Conservation (phyloP, 2,888 invertebrate genomes). For the Phasia obesa region DNA sequence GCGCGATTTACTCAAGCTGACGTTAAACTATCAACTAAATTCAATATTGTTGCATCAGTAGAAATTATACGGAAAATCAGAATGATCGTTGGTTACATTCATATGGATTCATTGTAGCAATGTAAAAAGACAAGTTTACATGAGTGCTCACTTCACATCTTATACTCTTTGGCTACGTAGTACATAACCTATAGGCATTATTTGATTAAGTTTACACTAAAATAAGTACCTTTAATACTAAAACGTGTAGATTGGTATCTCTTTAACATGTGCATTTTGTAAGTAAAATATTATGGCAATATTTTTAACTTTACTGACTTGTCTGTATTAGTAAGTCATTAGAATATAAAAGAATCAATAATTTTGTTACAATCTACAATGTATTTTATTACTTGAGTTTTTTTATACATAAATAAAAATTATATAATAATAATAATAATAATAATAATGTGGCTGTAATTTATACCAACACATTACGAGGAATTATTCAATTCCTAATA, state of each 20-base stretch:
- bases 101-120: slow-evolving; percentile 29
- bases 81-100: slow-evolving; percentile 23
- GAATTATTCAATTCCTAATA: too few species aligned
- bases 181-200: slow-evolving; percentile 9
- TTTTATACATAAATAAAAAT: too few species aligned
- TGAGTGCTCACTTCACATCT: slow-evolving; percentile 11
- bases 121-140: slow-evolving; percentile 9
- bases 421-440: too few species aligned
- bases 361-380: not conserved
- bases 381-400: too few species aligned
- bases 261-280: slow-evolving; percentile 30
- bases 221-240: slow-evolving; percentile 5
- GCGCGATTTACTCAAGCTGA: slow-evolving; percentile 74
- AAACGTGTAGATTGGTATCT: not conserved
- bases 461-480: too few species aligned
- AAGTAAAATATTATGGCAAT: not conserved
- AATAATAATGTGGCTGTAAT: too few species aligned
- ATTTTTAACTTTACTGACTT: not conserved
- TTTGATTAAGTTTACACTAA: not conserved
- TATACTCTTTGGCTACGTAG: not conserved
- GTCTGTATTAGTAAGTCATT: not conserved
- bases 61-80: slow-evolving; percentile 76
- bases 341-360: not conserved
- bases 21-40: slow-evolving; percentile 79
- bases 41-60: slow-evolving; percentile 76